Percentiles rank a stretch among this genome's conserved stretches.
Conservation (phyloP, 2,888 invertebrate species). For the Mesopsocus fuscifrons region DNA sequence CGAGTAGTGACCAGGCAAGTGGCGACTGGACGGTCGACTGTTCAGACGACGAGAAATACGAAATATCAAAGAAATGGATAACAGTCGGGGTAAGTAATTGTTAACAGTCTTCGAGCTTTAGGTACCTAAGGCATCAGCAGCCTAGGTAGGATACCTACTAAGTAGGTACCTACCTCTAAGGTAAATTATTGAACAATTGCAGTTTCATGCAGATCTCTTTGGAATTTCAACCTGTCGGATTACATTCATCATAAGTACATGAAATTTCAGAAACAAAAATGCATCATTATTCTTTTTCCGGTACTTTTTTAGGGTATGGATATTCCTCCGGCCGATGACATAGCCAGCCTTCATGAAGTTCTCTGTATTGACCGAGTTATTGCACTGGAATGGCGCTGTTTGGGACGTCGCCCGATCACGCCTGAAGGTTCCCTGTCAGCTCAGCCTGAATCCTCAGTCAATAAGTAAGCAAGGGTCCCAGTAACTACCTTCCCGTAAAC, state of each 20-base stretch:
- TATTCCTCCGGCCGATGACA: slow-evolving; percentile 42
- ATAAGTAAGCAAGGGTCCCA: slow-evolving; percentile 22
- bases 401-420: slow-evolving; percentile 55
- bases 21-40: slow-evolving; percentile 44
- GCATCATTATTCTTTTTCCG: too few relatives aligned
- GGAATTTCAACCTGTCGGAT: too few relatives aligned
- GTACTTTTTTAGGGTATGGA: slow-evolving; percentile 32
- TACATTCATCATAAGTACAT: too few relatives aligned
- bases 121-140: too few relatives aligned
- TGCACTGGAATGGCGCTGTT: slow-evolving; percentile 61
- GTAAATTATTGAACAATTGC: too few relatives aligned
- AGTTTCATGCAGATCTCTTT: too few relatives aligned
- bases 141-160: background rate
- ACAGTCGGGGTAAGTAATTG: slow-evolving; percentile 1
- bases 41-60: slow-evolving; percentile 42
- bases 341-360: slow-evolving; percentile 48
- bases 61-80: slow-evolving; percentile 21
- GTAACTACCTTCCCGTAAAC: slow-evolving; percentile 15
- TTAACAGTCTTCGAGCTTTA: too few relatives aligned
- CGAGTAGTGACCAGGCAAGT: background rate
- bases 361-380: slow-evolving; percentile 48
- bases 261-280: too few relatives aligned
- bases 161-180: too few relatives aligned
- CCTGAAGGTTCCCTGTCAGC: slow-evolving; percentile 31
- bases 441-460: slow-evolving; percentile 28